phyloP scores from a whole-genome alignment of 64 coral and sea anemone genomes.

The Pachyseris speciosa region DNA sequence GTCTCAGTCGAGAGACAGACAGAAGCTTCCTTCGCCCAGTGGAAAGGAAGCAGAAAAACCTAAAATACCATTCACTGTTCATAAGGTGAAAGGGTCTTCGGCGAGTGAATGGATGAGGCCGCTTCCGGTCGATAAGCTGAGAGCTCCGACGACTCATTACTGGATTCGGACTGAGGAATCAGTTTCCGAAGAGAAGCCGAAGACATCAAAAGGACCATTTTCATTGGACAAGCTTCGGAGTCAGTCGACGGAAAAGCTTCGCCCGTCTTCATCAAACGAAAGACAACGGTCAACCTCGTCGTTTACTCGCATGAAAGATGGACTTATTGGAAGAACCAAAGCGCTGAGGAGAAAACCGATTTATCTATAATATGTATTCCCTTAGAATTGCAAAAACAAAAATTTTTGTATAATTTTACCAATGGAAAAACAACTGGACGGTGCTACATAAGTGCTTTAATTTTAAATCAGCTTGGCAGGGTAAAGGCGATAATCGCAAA shows the following conservation, averaged over 20 bases:
- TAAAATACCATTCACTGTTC: slow-evolving; percentile 35
- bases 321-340: slow-evolving; percentile 40
- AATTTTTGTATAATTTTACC: no score
- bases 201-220: slow-evolving; percentile 32
- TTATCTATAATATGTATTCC: background rate
- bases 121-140: slow-evolving; percentile 1
- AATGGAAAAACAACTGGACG: no score
- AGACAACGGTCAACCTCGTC: slow-evolving; percentile 5
- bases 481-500: no score
- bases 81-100: slow-evolving; percentile 34
- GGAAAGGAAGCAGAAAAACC: slow-evolving; percentile 9
- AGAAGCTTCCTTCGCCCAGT: background rate
- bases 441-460: no score
- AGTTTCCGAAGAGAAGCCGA: slow-evolving; percentile 43
- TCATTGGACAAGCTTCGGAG: slow-evolving; percentile 38
- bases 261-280: background rate
- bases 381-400: background rate
- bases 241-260: slow-evolving; percentile 55
- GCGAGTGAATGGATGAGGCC: slow-evolving; percentile 30
- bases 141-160: background rate
- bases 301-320: slow-evolving; percentile 42
- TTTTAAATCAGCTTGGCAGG: no score
- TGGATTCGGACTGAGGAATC: slow-evolving; percentile 2
- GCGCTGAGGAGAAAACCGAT: slow-evolving; percentile 32
- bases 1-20: background rate